phyloP scores from a whole-genome alignment of 2,797 vertebrate genomes.

The Furcifer pardalis region DNA sequence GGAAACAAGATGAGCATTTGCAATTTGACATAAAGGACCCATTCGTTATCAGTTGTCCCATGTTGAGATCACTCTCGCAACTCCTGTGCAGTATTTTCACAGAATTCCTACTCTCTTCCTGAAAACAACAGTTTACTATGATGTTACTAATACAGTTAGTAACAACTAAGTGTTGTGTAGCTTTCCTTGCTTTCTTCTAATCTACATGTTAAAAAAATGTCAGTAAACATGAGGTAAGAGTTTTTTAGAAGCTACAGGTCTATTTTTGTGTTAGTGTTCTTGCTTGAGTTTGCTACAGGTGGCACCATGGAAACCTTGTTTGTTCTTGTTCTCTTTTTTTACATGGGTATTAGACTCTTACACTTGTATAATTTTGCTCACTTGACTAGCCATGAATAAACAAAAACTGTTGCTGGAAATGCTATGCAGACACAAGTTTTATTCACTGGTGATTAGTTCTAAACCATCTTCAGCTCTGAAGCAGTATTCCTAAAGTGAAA shows the following conservation, averaged over 20 bases:
- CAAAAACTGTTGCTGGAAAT: constrained; percentile 7
- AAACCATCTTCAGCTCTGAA: neutral
- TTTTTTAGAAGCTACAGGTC: neutral
- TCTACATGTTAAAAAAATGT: neutral
- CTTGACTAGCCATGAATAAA: neutral
- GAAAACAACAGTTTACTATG: constrained; percentile 5
- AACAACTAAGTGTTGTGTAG: neutral
- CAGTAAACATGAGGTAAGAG: constrained; percentile 44
- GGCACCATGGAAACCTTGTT: constrained; percentile 29
- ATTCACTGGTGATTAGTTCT: neutral
- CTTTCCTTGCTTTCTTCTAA: constrained; percentile 3
- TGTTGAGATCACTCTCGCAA: constrained; percentile 1
- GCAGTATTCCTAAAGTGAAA: neutral
- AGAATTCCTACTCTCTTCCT: neutral
- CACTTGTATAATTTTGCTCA: constrained; percentile 11
- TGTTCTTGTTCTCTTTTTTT: neutral
- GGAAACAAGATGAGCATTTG: neutral
- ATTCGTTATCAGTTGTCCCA: neutral
- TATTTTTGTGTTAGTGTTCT: constrained; percentile 44
- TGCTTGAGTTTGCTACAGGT: constrained; percentile 31
- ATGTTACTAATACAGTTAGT: neutral
- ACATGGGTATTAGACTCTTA: neutral
- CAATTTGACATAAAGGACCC: neutral
- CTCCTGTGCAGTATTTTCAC: neutral
- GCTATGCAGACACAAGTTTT: neutral